Evolutionary conservation across 1,140 invertebrate genomes (phyloP), one percentile per base, ranked within the genome.

Genomic region (Hetaerina americana): DNA sequence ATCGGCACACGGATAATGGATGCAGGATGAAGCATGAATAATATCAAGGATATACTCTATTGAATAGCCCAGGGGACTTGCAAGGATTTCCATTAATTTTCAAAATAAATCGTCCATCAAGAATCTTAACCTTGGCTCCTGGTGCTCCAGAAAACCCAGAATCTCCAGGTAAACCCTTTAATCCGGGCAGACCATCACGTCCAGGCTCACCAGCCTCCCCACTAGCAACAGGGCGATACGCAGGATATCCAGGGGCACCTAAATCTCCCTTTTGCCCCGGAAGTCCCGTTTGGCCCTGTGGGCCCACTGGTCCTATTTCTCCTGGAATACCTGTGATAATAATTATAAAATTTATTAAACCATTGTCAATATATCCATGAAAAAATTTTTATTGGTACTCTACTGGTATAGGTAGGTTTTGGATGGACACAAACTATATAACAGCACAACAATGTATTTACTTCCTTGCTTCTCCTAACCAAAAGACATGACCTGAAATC

Each of bases 241-340:
- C 22, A 18, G 40, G 40, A 57, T 57, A 57, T 57, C 75, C 75
- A 26, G 31, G 25, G 26, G 57, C 28, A 22, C 77, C 77, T 25
- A 66, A 24, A 27, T 76, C 75, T 68, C 77, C 77, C 26, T 75
- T 75, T 26, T 73, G 70, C 10, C 77, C 77, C 31, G 71, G 67
- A n/a, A 24, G 5, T 57, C 71, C 73, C 24, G 26, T 25, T 22
- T 26, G 66, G 18, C 71, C 72, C 24, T 24, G 25, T 24, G 8
- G 69, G 26, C 70, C 73, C n/a, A 72, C 73, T 70, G 28, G 68
- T 72, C 80, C 79, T 67, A 71, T 73, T 25, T 74, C 74, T 71
- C 83, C 83, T 70, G 78, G 77, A 40, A 76, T 74, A 72, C 82
- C 82, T 57, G 10, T 26, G 24, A 31, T 28, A 72, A 72, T 18